Percentiles rank a stretch among this genome's conserved stretches.
phyloP scores from a whole-genome alignment of 2,888 invertebrate genomes.

The Eudasyphora cyanicolor region DNA sequence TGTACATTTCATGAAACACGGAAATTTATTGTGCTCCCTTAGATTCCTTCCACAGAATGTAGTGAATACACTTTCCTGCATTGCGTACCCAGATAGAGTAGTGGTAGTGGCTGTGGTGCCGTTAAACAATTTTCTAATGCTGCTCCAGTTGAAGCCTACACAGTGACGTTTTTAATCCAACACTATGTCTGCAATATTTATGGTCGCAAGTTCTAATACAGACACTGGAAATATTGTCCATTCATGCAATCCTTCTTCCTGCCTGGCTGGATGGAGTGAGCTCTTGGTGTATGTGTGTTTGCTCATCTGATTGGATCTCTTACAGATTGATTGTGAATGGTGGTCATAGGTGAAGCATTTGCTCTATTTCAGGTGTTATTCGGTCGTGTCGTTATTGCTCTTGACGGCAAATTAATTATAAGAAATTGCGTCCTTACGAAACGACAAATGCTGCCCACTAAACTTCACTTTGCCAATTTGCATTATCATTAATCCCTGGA shows the following conservation, averaged over 20 bases:
- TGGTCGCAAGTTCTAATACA: not conserved
- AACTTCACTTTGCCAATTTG: not conserved
- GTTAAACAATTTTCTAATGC: not conserved
- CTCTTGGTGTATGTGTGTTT: not conserved
- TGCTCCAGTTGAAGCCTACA: conserved; percentile 1
- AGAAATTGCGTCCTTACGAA: conserved; percentile 3
- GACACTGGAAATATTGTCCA: not conserved
- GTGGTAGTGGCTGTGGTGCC: not conserved
- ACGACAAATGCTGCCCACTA: not conserved
- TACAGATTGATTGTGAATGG: not conserved
- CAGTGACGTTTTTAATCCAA: conserved; percentile 32
- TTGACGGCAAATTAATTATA: not conserved
- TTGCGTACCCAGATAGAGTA: not conserved
- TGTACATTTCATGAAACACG: conserved; percentile 22
- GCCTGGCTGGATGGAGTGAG: no score
- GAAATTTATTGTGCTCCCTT: conserved; percentile 42
- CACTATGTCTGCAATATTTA: conserved; percentile 19
- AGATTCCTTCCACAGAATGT: not conserved
- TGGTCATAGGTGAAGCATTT: not conserved
- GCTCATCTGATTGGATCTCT: not conserved
- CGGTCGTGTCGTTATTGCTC: not conserved
- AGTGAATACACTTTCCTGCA: conserved; percentile 2
- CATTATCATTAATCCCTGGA: conserved; percentile 6
- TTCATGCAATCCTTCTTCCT: conserved; percentile 11
- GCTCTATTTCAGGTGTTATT: not conserved